Evolutionary conservation across 2,888 invertebrate genomes (phyloP).

Genomic region (Disparrhopalites patrizii): DNA sequence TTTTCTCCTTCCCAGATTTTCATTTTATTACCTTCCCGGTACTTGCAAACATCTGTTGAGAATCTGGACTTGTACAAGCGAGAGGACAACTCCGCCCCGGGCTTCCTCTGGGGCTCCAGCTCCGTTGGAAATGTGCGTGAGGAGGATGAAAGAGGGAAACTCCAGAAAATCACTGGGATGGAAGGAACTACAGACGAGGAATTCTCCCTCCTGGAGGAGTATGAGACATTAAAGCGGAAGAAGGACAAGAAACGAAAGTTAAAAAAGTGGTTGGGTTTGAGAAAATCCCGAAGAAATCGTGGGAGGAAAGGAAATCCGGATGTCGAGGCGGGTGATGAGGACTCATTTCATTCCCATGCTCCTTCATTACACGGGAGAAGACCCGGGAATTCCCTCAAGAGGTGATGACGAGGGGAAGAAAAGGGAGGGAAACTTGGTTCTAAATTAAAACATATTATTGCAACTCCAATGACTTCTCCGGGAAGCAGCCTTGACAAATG

Average conservation of each 20-base stretch:
- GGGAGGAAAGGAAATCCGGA: background rate
- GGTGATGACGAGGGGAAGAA: background rate
- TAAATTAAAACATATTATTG: too few species aligned
- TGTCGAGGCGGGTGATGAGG: background rate
- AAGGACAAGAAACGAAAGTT: background rate
- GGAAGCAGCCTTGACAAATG: too few species aligned
- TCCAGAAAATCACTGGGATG: background rate
- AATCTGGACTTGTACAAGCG: constrained; percentile 5
- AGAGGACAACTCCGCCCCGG: constrained; percentile 17
- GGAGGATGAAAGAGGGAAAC: background rate
- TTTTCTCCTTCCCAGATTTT: background rate
- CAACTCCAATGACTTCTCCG: too few species aligned
- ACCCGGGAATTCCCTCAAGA: too few species aligned
- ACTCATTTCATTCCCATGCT: too few species aligned
- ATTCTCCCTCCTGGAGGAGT: background rate
- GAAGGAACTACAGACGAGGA: background rate
- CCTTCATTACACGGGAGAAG: too few species aligned
- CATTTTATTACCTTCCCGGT: constrained; percentile 10
- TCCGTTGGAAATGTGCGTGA: background rate
- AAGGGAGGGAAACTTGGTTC: too few species aligned
- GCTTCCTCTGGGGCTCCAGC: background rate
- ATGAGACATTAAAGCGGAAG: background rate
- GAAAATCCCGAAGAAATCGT: too few species aligned
- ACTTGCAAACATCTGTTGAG: constrained; percentile 14
- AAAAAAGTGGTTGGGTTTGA: background rate